phyloP scores from a whole-genome alignment of 2,797 vertebrate genomes.

The Mionectes olivaceus region DNA sequence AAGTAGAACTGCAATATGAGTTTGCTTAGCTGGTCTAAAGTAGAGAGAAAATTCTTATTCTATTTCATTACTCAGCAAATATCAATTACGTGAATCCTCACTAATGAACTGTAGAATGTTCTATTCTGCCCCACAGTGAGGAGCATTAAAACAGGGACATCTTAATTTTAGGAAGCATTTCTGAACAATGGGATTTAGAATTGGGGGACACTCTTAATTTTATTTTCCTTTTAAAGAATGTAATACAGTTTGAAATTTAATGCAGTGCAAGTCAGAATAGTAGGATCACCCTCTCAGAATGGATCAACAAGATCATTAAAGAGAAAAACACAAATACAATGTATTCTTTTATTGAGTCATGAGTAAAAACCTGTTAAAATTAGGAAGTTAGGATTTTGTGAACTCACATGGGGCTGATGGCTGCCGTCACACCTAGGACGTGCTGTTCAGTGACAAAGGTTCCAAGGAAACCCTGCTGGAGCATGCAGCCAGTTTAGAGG shows the following conservation, averaged over 20 bases:
- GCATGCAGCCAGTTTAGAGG: slow-evolving; percentile 40
- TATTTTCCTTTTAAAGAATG: not conserved
- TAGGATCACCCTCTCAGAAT: not conserved
- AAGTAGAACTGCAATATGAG: not conserved
- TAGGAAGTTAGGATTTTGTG: not conserved
- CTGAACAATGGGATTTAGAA: not conserved
- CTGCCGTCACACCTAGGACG: not conserved
- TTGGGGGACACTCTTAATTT: not conserved
- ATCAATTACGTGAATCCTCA: not conserved
- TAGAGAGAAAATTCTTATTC: not conserved
- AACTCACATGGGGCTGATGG: slow-evolving; percentile 33
- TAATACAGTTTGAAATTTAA: not conserved
- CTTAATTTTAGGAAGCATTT: slow-evolving; percentile 4
- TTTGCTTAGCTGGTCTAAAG: not conserved
- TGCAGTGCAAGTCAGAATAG: not conserved
- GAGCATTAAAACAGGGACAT: not conserved
- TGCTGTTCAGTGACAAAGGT: slow-evolving; percentile 27
- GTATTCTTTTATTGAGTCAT: not conserved
- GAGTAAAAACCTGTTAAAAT: not conserved
- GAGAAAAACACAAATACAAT: not conserved
- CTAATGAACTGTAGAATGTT: not conserved
- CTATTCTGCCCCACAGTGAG: not conserved
- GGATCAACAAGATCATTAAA: not conserved
- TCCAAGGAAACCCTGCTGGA: slow-evolving; percentile 70
- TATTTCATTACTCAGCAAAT: not conserved